Percentiles rank a stretch among this genome's conserved stretches.
These are phyloP conservation scores for Sebastes cheni DNA, from an alignment of 2,797 vertebrate species.

Conservation along the genomic window DNA sequence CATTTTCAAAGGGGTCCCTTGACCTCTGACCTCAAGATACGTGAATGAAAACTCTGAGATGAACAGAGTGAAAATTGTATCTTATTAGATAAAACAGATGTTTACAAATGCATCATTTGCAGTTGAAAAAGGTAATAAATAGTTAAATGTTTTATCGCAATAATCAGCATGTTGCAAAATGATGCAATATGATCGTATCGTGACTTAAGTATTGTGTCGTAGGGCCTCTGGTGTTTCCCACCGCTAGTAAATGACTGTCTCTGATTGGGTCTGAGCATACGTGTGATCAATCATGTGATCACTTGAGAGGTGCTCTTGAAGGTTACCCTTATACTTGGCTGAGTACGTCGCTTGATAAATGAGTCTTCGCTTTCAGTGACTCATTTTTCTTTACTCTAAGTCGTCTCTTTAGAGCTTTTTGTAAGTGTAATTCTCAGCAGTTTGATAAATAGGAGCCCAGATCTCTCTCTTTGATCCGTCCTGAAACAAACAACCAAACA, in stretches of 20 bases:
- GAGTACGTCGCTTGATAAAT: neutral
- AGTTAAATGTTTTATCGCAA: too few species aligned
- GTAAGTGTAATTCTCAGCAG: neutral
- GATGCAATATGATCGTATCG: too few species aligned
- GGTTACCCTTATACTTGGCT: neutral
- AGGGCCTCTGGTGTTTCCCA: too few species aligned
- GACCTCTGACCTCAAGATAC: too few species aligned
- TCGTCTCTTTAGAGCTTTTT: neutral
- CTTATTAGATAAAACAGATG: too few species aligned
- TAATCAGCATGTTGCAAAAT: too few species aligned
- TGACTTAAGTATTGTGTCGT: too few species aligned
- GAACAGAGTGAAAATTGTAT: too few species aligned
- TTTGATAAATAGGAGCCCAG: neutral
- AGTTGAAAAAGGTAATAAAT: too few species aligned
- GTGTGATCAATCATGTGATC: neutral
- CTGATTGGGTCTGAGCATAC: neutral
- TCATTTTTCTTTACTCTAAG: neutral
- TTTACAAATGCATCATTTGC: too few species aligned
- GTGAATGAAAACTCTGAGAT: too few species aligned
- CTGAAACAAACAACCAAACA: constrained; percentile 14
- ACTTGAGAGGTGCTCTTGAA: neutral
- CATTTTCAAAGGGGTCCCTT: too few species aligned
- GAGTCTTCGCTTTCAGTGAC: neutral
- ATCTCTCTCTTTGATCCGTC: neutral
- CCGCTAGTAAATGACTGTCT: neutral